Base-by-base conservation (phyloP, 1,140 invertebrate species). In the Drosophila ananassae region DNA sequence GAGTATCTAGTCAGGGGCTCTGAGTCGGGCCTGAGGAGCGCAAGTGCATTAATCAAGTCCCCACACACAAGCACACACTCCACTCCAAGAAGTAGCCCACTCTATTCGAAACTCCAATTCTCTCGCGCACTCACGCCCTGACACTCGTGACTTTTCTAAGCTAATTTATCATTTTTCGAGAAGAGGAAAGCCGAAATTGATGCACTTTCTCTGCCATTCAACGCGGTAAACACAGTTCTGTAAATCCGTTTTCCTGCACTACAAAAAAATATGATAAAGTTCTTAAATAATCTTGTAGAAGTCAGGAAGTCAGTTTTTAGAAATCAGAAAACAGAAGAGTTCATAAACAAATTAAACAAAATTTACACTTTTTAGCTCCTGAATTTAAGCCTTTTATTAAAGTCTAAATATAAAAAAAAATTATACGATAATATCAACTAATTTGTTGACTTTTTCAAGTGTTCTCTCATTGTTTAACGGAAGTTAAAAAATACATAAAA, bases 71-170 rank as follows among this genome's bases (percentile, higher is more conserved):
- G 59, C 25, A 52, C 37, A 17, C 32, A n/a, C 30, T 13, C 34
- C 28, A 17, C 17, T 17, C 17, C 17, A 17, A 28, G 25, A 6
- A 56, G 37, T 73, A 64, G 46, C 77, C 61, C 76, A 79, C 77
- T 79, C 61, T 62, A 73, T 78, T 69, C 39, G 54, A 59, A 63
- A 59, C 54, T 69, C 66, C 66, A 67, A 48, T 69, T 50, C 66
- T 50, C 51, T 69, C 51, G 63, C 66, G 51, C 79, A 83, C 74
- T 82, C 79, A 82, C 79, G 79, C 79, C 79, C 79, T 83, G 75
- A 78, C 79, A 79, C 80, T 82, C 79, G 79, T 84, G 79, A 82
- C 80, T 82, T 84, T 82, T 82, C 79, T 79, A 82, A 82, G 76
- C 67, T 75, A 75, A 82, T 82, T 82, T 82, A 82, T 82, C 79